Conservation (phyloP, 2,113 vertebrate species). For the Bos javanicus region DNA sequence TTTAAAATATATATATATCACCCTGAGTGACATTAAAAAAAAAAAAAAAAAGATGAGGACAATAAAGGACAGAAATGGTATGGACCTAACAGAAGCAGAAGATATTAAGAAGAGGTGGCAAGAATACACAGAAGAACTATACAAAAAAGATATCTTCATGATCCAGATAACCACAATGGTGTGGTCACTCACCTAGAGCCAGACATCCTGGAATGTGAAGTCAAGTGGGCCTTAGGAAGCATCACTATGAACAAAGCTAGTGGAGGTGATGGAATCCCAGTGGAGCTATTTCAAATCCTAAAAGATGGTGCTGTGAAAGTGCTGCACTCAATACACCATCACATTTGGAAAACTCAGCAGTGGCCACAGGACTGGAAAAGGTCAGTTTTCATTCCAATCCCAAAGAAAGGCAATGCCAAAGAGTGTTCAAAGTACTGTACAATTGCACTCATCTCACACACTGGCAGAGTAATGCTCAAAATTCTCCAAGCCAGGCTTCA, state of each 20-base stretch:
- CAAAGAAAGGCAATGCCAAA: not conserved
- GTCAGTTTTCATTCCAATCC: not conserved
- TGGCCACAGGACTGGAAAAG: not conserved
- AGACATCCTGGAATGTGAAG: not conserved
- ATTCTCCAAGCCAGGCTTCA: not conserved
- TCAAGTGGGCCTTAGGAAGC: not conserved
- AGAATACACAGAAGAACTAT: not conserved
- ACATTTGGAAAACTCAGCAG: not conserved
- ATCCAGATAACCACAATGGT: not conserved
- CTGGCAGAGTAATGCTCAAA: not conserved
- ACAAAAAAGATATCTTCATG: not conserved
- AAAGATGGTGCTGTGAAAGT: not conserved
- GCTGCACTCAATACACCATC: not conserved
- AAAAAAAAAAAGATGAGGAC: not conserved
- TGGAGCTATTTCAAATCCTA: not conserved
- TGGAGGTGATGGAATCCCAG: not conserved
- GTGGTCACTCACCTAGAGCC: not conserved
- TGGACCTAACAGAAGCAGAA: not conserved
- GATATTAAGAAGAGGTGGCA: not conserved
- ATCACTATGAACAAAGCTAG: not conserved
- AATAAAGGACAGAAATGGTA: not conserved
- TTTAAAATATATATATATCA: not conserved
- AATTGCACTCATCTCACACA: not conserved
- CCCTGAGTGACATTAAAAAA: not conserved
- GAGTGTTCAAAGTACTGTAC: not conserved